Percentiles rank a stretch among this genome's conserved stretches.
phyloP scores from a whole-genome alignment of 2,113 vertebrate genomes.

The Australoheros scitulus region DNA sequence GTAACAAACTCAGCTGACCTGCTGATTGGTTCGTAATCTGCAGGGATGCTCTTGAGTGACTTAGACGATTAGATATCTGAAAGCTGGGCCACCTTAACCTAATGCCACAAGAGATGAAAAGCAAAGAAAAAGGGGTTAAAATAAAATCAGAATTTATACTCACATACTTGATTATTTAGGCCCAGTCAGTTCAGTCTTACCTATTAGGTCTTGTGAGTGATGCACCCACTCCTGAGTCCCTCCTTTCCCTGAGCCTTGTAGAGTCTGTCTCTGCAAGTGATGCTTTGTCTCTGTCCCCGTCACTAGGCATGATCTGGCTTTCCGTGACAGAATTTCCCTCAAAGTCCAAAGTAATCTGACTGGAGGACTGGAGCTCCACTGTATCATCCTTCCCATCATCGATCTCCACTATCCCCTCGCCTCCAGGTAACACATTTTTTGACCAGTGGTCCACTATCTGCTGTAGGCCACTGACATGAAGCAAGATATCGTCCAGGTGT shows the following conservation, averaged over 20 bases:
- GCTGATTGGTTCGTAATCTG: slow-evolving; percentile 95
- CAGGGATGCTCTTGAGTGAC: slow-evolving; percentile 84
- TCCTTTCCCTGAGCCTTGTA: slow-evolving; percentile 86
- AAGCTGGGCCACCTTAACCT: slow-evolving; percentile 93
- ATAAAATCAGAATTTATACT: neutral
- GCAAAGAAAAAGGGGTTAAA: neutral
- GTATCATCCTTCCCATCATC: slow-evolving; percentile 64
- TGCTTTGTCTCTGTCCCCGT: slow-evolving; percentile 86
- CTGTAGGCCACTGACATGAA: slow-evolving; percentile 90
- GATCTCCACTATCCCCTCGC: slow-evolving; percentile 68
- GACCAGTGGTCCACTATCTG: slow-evolving; percentile 94
- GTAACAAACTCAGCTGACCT: slow-evolving; percentile 91
- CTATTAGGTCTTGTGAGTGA: slow-evolving; percentile 94
- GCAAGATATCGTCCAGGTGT: slow-evolving; percentile 91
- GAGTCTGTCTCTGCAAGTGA: slow-evolving; percentile 89
- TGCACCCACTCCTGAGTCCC: slow-evolving; percentile 95
- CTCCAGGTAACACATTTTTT: slow-evolving; percentile 84
- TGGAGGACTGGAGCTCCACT: slow-evolving; percentile 72
- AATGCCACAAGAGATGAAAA: slow-evolving; percentile 35
- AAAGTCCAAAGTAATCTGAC: slow-evolving; percentile 89
- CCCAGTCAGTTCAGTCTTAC: slow-evolving; percentile 70
- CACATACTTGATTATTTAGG: neutral
- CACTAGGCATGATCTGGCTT: slow-evolving; percentile 85
- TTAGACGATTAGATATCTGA: slow-evolving; percentile 90
- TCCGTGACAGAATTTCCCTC: slow-evolving; percentile 91